These are phyloP conservation scores for Asarcornis scutulata DNA, from an alignment of 2,113 vertebrate genomes.

Conservation along the genomic window DNA sequence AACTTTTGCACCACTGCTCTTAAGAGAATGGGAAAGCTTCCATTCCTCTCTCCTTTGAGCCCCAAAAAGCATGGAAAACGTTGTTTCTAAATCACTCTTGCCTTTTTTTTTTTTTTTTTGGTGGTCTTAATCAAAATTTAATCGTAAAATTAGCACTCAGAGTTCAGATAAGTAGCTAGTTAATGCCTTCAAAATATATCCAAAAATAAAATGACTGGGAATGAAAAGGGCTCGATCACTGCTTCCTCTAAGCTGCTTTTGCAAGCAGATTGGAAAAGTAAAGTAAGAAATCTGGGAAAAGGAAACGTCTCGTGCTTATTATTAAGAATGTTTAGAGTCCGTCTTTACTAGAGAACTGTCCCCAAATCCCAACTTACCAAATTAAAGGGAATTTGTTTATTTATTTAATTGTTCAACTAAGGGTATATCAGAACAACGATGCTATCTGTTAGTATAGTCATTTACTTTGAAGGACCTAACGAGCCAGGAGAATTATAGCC, in stretches of 20 bases:
- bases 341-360: background rate
- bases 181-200: background rate
- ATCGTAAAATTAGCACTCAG: background rate
- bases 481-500: background rate
- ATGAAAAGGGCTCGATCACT: background rate
- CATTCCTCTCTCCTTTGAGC: background rate
- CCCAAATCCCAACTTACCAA: background rate
- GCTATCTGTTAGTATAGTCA: background rate
- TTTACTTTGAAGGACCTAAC: background rate
- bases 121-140: background rate
- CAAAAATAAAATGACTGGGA: background rate
- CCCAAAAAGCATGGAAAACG: background rate
- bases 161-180: background rate
- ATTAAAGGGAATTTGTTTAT: background rate
- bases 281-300: background rate
- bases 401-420: background rate
- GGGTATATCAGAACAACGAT: background rate
- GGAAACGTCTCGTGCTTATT: background rate
- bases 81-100: background rate
- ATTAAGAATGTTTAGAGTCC: background rate
- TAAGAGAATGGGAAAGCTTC: background rate
- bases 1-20: background rate
- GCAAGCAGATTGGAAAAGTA: background rate
- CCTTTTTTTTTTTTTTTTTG: background rate
- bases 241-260: background rate